Base-by-base conservation (phyloP, 2,797 vertebrate genomes). In the Uromys caudimaculatus region DNA sequence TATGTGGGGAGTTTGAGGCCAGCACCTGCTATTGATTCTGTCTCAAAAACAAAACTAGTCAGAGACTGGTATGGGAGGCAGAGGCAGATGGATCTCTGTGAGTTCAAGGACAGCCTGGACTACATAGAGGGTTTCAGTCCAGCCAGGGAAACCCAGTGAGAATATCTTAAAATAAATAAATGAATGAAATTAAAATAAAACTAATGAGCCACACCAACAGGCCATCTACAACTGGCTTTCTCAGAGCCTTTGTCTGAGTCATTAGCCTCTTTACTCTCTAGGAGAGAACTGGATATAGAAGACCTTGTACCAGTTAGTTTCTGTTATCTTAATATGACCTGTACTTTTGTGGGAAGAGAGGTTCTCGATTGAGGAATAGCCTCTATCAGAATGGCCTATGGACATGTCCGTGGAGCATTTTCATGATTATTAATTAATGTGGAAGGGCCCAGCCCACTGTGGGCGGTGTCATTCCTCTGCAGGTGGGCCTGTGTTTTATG, bases 261-360 rank as follows among this genome's bases (percentile, higher is more conserved):
- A 75, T 84, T 86, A 90, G 7, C 64, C 17, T 82, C 32, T 96
- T 91, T 93, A 44, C 75, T 90, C 41, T 95, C 73, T 44, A 88
- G 67, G 38, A 90, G 24, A 23, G n/a, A 47, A 41, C 0, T 32
- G 6, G 38, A 23, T 82, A 21, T 27, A 79, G 47, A 86, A 85
- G 41, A 3, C 29, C 44, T 50, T 41, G 6, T 50, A 17, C 17
- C 35, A 3, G 19, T 24, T 50, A 35, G 29, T 17, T 47, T 50
- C 50, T 85, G 83, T 52, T 47, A 24, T 44, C 44, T 52, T 24
- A 69, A 67, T 0, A 24, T 13, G 24, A n/a, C 19, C 44, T 69
- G 50, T 32, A n/a, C 44, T 58, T 35, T 47, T 6, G 41, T 85
- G 62, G 62, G 44, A n/a, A 85, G 23, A 85, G 32, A 44, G 6